Percentiles rank a stretch among this genome's conserved stretches.
Evolutionary conservation across 2,113 vertebrate genomes (phyloP).

Genomic region (Emberiza fucata): DNA sequence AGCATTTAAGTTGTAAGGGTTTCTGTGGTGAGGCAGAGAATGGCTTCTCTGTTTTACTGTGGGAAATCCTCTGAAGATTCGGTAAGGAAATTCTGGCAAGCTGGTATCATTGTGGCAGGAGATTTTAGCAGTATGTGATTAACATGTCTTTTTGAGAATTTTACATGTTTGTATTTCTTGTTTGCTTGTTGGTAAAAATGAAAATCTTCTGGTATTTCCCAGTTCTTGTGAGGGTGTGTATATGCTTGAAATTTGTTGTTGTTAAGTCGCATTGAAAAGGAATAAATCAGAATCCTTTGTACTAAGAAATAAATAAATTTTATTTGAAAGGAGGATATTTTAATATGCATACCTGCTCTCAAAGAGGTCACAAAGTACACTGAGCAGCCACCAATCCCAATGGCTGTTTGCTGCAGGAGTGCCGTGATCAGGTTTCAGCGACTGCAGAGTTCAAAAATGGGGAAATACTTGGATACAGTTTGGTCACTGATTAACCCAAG

Average conservation of each 20-base stretch:
- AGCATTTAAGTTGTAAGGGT: not conserved
- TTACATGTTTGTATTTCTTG: not conserved
- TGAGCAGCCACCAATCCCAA: not conserved
- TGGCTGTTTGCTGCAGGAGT: not conserved
- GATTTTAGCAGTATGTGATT: not conserved
- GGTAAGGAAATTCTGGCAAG: not conserved
- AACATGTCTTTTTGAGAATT: not conserved
- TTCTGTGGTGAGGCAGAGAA: not conserved
- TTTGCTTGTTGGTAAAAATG: not conserved
- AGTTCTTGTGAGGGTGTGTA: fast-evolving
- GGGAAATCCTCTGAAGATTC: not conserved
- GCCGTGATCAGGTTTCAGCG: not conserved
- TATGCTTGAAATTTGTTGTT: not conserved
- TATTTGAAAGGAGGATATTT: not conserved
- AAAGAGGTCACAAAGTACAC: not conserved
- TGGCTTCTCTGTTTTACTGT: not conserved
- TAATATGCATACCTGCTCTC: not conserved
- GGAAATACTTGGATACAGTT: not conserved
- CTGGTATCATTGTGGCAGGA: not conserved
- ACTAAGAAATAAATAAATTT: not conserved
- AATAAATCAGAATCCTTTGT: not conserved
- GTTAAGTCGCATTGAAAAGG: not conserved
- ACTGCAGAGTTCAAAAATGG: not conserved
- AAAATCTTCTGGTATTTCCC: not conserved
- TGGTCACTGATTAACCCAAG: not conserved